phyloP scores from a whole-genome alignment of 2,113 vertebrate species.

The Plestiodon gilberti region DNA sequence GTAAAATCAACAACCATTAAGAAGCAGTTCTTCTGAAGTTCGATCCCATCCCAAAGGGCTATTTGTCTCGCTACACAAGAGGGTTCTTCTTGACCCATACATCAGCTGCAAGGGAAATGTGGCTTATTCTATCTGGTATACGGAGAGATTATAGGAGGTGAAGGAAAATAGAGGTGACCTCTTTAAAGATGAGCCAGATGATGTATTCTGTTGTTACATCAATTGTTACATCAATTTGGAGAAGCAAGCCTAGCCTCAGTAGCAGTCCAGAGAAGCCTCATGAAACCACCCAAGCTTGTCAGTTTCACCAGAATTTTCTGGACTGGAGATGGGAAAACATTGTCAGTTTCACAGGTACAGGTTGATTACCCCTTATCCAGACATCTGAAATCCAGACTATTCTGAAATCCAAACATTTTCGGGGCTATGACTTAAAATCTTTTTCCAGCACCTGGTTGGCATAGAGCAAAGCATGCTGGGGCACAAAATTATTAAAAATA shows the following conservation, averaged over 20 bases:
- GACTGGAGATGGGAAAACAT: too few relatives aligned
- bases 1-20: not conserved
- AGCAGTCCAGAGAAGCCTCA: not conserved
- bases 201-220: not conserved
- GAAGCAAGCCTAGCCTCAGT: not conserved
- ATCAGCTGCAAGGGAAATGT: not conserved
- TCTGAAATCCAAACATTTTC: too few relatives aligned
- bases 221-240: not conserved
- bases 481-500: too few relatives aligned
- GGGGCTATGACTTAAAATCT: too few relatives aligned
- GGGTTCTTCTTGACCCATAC: not conserved
- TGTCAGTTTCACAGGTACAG: not conserved
- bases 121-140: not conserved
- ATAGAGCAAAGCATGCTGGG: too few relatives aligned
- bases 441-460: too few relatives aligned
- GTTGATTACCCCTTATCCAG: too few relatives aligned
- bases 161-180: too few relatives aligned
- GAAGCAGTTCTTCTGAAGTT: not conserved
- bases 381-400: too few relatives aligned
- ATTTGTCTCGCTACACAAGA: not conserved
- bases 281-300: not conserved
- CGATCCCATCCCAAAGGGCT: not conserved
- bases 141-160: not conserved
- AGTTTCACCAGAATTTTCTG: too few relatives aligned
- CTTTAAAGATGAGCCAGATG: not conserved